Conservation (phyloP, 2,888 invertebrate genomes). For the Subacronicta megacephala region DNA sequence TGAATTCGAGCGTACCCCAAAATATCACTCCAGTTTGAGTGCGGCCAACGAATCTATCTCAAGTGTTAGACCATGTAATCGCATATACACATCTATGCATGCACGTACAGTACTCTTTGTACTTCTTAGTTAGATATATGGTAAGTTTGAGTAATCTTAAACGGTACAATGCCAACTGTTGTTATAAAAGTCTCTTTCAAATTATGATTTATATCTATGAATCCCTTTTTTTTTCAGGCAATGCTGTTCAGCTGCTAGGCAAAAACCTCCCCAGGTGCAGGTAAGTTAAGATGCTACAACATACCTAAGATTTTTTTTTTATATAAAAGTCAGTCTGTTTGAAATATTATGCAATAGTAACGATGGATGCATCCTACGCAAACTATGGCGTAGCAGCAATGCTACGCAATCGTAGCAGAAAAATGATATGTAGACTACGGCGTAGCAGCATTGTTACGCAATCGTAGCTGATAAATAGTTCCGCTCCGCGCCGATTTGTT, state of each 20-base stretch:
- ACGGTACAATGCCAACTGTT: slow-evolving; percentile 3
- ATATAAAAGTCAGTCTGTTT: background rate
- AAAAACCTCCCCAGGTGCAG: too few relatives aligned
- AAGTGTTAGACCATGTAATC: slow-evolving; percentile 11
- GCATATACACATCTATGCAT: background rate
- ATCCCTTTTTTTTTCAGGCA: too few relatives aligned
- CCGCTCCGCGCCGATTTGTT: background rate
- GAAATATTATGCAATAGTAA: background rate
- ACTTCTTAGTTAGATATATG: background rate
- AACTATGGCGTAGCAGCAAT: background rate
- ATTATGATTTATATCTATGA: too few relatives aligned
- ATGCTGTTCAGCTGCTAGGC: too few relatives aligned
- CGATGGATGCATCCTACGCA: too few relatives aligned
- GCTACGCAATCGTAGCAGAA: slow-evolving; percentile 1
- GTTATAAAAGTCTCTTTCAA: too few relatives aligned
- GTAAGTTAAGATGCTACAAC: too few relatives aligned
- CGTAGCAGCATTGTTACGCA: slow-evolving; percentile 1
- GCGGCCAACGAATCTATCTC: background rate
- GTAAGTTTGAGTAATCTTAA: slow-evolving; percentile 14
- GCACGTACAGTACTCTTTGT: background rate
- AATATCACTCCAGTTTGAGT: background rate
- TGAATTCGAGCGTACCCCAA: background rate
- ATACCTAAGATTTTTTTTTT: too few relatives aligned
- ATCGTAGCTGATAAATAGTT: background rate
- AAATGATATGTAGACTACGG: background rate